These are phyloP conservation scores for Otocyon megalotis DNA, from an alignment of 2,113 vertebrate species.

Conservation along the genomic window DNA sequence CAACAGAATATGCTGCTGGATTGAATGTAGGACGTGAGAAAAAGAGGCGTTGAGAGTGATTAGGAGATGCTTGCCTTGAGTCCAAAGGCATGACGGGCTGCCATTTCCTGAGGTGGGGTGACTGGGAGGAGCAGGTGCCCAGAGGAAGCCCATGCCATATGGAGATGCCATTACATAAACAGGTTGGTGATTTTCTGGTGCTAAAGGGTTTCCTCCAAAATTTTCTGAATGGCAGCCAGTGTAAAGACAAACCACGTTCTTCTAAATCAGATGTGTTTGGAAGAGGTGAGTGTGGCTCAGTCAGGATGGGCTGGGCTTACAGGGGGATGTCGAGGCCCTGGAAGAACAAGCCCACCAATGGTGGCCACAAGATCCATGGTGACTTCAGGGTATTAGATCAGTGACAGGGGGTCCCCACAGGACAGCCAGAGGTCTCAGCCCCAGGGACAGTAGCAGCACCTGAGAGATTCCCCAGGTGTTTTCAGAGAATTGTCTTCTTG, in stretches of 20 bases:
- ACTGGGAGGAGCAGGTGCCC: background rate
- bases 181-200: background rate
- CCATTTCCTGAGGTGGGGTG: background rate
- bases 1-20: background rate
- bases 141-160: background rate
- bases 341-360: accelerated
- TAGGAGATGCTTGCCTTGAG: background rate
- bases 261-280: background rate
- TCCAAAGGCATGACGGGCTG: background rate
- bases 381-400: background rate
- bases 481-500: background rate
- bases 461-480: background rate
- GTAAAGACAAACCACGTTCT: background rate
- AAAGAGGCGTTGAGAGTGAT: background rate
- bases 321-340: too few species aligned
- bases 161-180: background rate
- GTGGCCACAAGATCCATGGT: accelerated
- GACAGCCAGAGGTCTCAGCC: background rate
- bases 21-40: background rate
- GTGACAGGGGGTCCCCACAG: accelerated
- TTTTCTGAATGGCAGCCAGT: background rate
- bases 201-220: background rate
- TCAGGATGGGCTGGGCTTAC: background rate
- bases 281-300: background rate
- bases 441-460: too few species aligned